Conservation (phyloP, 2,888 invertebrate species). For the Hydraecia micacea region DNA sequence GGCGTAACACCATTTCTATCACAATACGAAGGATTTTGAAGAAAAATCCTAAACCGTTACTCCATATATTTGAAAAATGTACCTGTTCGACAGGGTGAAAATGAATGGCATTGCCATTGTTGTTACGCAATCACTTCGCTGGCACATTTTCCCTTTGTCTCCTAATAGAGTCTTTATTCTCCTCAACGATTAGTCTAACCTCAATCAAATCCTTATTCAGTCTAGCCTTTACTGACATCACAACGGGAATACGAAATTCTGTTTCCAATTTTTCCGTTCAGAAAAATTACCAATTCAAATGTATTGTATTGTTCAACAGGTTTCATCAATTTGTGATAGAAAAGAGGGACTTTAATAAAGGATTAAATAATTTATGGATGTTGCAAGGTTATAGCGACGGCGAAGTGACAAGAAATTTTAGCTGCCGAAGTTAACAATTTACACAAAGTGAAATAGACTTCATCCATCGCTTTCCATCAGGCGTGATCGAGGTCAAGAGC, state of each 20-base stretch:
- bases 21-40: not conserved
- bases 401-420: too few relatives aligned
- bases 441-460: too few relatives aligned
- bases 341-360: constrained; percentile 37
- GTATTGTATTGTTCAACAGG: constrained; percentile 45
- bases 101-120: not conserved
- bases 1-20: not conserved
- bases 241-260: constrained; percentile 39
- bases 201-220: constrained; percentile 24
- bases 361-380: constrained; percentile 44
- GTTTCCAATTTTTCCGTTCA: constrained; percentile 8
- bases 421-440: too few relatives aligned
- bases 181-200: constrained; percentile 9
- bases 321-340: constrained; percentile 41
- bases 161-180: constrained; percentile 5
- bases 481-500: too few relatives aligned
- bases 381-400: too few relatives aligned
- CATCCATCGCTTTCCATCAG: too few relatives aligned
- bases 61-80: not conserved
- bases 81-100: not conserved
- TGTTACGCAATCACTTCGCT: too few relatives aligned
- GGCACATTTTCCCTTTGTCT: not conserved
- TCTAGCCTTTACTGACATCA: constrained; percentile 9
- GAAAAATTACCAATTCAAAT: constrained; percentile 60
- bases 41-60: not conserved